These are phyloP conservation scores for Limnothrissa miodon DNA, from an alignment of 2,113 vertebrate genomes.

Conservation along the genomic window DNA sequence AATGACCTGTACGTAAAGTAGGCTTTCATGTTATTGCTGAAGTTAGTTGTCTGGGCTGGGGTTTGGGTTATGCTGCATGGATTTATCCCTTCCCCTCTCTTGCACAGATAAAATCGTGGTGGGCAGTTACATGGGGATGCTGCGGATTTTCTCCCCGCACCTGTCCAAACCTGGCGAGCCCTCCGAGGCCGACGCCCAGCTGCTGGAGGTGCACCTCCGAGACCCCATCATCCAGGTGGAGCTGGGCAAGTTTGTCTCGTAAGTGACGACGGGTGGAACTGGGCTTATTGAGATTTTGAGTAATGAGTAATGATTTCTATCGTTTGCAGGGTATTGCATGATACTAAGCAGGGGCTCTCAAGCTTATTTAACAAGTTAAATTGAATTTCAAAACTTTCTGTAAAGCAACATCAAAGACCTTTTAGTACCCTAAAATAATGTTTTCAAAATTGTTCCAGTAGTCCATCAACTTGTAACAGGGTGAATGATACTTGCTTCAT, in stretches of 20 bases:
- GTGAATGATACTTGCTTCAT: too few species aligned
- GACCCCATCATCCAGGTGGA: constrained; percentile 91
- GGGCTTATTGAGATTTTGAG: too few species aligned
- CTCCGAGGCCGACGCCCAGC: constrained; percentile 76
- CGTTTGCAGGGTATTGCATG: too few species aligned
- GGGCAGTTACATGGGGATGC: constrained; percentile 90
- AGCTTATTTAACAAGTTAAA: too few species aligned
- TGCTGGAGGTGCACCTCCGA: constrained; percentile 85
- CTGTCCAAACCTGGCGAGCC: constrained; percentile 73
- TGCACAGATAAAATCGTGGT: constrained; percentile 90
- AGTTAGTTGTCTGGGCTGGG: background rate
- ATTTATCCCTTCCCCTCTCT: background rate
- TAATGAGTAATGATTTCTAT: too few species aligned
- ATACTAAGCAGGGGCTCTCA: too few species aligned
- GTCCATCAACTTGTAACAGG: too few species aligned
- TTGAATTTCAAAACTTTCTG: too few species aligned
- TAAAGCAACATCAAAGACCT: too few species aligned
- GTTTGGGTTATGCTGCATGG: background rate
- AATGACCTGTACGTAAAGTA: background rate
- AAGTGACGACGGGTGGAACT: constrained; percentile 65
- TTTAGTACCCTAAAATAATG: too few species aligned
- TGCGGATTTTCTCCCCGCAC: constrained; percentile 86
- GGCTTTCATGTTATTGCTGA: background rate
- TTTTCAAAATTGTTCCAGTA: too few species aligned
- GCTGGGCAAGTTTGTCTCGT: constrained; percentile 97